Percentiles rank a stretch among this genome's conserved stretches.
These are phyloP conservation scores for Prosapia bicincta DNA, from an alignment of 2,888 invertebrate genomes.

Conservation along the genomic window DNA sequence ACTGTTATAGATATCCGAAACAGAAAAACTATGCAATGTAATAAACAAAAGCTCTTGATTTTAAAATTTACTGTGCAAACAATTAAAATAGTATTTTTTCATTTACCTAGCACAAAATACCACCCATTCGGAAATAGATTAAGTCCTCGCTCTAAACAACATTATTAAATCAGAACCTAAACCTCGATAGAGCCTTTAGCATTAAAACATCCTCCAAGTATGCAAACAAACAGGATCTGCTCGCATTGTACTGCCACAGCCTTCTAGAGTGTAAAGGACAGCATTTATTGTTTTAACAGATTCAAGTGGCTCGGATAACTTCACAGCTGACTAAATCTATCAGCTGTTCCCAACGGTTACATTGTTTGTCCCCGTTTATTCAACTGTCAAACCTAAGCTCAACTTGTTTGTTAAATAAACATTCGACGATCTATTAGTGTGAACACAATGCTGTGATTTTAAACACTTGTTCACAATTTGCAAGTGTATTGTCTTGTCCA, in stretches of 20 bases:
- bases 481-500: not conserved
- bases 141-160: no score
- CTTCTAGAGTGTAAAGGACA: not conserved
- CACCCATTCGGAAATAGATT: no score
- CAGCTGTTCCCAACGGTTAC: constrained; percentile 21
- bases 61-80: no score
- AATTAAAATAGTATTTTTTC: no score
- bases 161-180: no score
- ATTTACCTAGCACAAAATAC: no score
- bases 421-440: not conserved
- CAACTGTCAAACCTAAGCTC: not conserved
- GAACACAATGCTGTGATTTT: not conserved
- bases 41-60: no score
- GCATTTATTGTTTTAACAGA: constrained; percentile 24
- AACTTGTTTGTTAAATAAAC: constrained; percentile 2
- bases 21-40: no score
- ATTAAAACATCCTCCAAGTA: not conserved
- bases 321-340: constrained; percentile 24
- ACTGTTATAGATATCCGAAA: no score
- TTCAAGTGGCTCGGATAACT: constrained; percentile 4
- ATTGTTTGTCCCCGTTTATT: not conserved
- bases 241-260: not conserved
- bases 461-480: not conserved
- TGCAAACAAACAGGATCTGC: not conserved
- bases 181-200: not conserved